These are phyloP conservation scores for Ancistrus triradiatus DNA, from an alignment of 2,113 vertebrate species.

Conservation along the genomic window DNA sequence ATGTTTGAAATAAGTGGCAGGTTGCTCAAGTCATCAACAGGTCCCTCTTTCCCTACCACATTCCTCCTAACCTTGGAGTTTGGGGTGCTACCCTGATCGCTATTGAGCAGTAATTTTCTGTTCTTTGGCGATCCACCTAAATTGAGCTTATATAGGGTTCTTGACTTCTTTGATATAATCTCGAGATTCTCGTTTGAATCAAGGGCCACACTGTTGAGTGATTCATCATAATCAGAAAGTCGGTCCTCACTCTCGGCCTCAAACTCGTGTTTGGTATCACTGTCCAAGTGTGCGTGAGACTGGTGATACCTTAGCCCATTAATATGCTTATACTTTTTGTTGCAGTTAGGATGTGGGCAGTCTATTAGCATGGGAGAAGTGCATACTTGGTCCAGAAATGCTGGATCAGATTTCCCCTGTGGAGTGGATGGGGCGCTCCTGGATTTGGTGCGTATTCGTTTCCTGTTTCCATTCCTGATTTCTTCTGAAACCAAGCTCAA, in stretches of 20 bases:
- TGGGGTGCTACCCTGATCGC: conserved; percentile 69
- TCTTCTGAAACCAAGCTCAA: conserved; percentile 86
- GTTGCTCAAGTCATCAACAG: conserved; percentile 80
- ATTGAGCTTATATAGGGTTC: conserved; percentile 77
- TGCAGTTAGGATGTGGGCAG: conserved; percentile 97
- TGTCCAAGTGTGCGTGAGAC: conserved; percentile 93
- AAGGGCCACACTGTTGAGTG: conserved; percentile 75
- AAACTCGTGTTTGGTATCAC: conserved; percentile 87
- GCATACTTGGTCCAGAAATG: conserved; percentile 91
- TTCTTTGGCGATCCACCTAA: conserved; percentile 84
- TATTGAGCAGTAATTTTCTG: conserved; percentile 80
- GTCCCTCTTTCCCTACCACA: conserved; percentile 84
- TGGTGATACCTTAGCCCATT: conserved; percentile 97
- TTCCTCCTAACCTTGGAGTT: conserved; percentile 83
- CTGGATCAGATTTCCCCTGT: conserved; percentile 84
- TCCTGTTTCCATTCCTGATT: conserved; percentile 84
- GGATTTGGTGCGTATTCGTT: conserved; percentile 90
- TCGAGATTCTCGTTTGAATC: conserved; percentile 80
- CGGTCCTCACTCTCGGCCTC: conserved; percentile 90
- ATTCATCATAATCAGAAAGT: conserved; percentile 91
- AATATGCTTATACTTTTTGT: conserved; percentile 99
- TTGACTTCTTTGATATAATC: conserved; percentile 77
- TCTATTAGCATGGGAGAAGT: conserved; percentile 93
- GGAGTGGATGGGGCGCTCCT: conserved; percentile 93
- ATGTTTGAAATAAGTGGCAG: conserved; percentile 95